Evolutionary conservation across 2,888 invertebrate genomes (phyloP).

Genomic region (Tillus elongatus): DNA sequence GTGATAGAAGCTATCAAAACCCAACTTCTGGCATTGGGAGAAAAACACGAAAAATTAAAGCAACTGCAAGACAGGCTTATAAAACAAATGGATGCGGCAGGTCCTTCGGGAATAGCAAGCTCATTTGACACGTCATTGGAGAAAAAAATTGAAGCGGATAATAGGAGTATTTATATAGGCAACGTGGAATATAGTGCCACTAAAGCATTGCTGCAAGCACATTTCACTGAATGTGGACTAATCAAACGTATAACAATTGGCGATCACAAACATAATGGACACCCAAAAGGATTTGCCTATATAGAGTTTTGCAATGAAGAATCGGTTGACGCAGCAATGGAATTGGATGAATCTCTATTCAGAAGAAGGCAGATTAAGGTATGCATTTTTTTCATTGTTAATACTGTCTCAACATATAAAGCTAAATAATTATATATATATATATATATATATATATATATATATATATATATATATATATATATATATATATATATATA

Average conservation of each 20-base stretch:
- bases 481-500: too few species aligned
- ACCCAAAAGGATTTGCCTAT: slow-evolving; percentile 99
- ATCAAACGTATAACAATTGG: slow-evolving; percentile 98
- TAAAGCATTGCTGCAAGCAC: slow-evolving; percentile 95
- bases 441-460: too few species aligned
- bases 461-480: too few species aligned
- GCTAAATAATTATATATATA: too few species aligned
- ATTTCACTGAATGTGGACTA: slow-evolving; percentile 98
- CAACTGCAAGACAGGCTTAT: slow-evolving; percentile 97
- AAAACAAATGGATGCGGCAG: slow-evolving; percentile 93
- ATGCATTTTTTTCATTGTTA: too few species aligned
- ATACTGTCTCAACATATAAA: too few species aligned
- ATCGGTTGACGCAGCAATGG: slow-evolving; percentile 94
- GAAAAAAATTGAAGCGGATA: slow-evolving; percentile 96
- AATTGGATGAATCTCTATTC: slow-evolving; percentile 96
- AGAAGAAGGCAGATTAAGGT: slow-evolving; percentile 98
- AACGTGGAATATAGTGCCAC: slow-evolving; percentile 98
- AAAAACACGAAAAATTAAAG: slow-evolving; percentile 96
- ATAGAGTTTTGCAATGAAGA: slow-evolving; percentile 98
- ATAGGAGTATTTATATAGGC: slow-evolving; percentile 90
- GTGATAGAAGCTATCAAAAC: slow-evolving; percentile 97
- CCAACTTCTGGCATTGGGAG: slow-evolving; percentile 96
- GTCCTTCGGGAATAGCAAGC: slow-evolving; percentile 73
- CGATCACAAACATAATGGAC: slow-evolving; percentile 98
- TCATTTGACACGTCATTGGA: slow-evolving; percentile 82